phyloP scores from a whole-genome alignment of 2,888 invertebrate genomes.

The Yponomeuta malinellus region DNA sequence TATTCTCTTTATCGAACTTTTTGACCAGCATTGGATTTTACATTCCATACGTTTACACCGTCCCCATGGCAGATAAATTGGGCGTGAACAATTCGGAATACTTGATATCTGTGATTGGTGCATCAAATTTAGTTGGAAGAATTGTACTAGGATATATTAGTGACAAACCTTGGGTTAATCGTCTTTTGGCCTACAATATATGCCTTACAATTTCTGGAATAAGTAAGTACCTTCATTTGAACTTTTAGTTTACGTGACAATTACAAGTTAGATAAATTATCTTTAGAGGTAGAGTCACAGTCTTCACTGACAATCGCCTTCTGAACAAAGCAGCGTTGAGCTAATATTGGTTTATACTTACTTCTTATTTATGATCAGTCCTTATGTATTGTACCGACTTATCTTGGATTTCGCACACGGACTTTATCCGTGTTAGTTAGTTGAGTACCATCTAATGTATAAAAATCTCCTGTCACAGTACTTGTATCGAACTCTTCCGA shows the following conservation, averaged over 20 bases:
- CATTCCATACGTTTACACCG: slow-evolving; percentile 92
- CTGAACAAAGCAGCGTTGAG: too few relatives aligned
- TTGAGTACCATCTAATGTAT: too few relatives aligned
- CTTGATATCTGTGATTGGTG: slow-evolving; percentile 87
- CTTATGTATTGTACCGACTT: too few relatives aligned
- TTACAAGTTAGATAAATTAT: neutral
- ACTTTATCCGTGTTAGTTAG: too few relatives aligned
- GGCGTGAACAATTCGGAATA: slow-evolving; percentile 79
- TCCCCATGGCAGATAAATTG: slow-evolving; percentile 81
- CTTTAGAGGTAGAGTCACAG: too few relatives aligned
- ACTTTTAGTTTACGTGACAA: neutral
- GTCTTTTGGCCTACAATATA: slow-evolving; percentile 91
- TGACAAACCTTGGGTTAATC: slow-evolving; percentile 93
- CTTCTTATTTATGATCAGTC: too few relatives aligned
- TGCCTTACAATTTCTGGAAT: slow-evolving; percentile 92
- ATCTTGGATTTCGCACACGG: too few relatives aligned
- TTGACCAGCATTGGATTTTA: slow-evolving; percentile 96
- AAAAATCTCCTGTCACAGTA: too few relatives aligned
- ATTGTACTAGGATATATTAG: slow-evolving; percentile 91
- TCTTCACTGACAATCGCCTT: too few relatives aligned
- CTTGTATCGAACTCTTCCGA: too few relatives aligned
- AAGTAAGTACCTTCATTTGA: slow-evolving; percentile 73
- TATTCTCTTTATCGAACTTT: slow-evolving; percentile 96
- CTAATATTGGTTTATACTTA: too few relatives aligned
- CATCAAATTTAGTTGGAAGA: slow-evolving; percentile 92